Evolutionary conservation across 2,113 vertebrate species (phyloP).

Genomic region (Mola mola): DNA sequence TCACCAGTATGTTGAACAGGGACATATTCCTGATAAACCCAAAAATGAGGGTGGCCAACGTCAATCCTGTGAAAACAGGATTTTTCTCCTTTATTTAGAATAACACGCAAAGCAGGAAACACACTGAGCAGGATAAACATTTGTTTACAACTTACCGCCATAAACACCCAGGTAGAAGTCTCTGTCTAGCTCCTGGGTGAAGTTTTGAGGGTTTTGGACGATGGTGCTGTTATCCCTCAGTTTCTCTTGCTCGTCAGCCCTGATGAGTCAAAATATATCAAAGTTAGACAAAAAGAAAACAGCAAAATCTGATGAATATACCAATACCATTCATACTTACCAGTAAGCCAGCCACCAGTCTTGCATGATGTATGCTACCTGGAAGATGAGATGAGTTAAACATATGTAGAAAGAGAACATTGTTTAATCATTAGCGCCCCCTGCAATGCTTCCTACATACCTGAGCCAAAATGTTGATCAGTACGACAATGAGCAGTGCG

Average conservation of each 20-base stretch:
- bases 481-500: constrained; percentile 77
- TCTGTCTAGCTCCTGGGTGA: constrained; percentile 75
- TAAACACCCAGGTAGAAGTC: constrained; percentile 90
- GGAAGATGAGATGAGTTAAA: background rate
- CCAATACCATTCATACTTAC: constrained; percentile 76
- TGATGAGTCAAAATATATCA: constrained; percentile 19
- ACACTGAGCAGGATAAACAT: background rate
- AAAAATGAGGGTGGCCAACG: constrained; percentile 82
- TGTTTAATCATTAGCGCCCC: background rate
- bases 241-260: constrained; percentile 76
- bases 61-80: constrained; percentile 81
- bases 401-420: no score
- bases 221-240: constrained; percentile 23
- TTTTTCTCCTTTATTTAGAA: background rate
- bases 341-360: constrained; percentile 98
- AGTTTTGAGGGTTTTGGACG: constrained; percentile 24
- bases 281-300: background rate
- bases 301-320: no score
- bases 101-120: background rate
- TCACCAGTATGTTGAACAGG: constrained; percentile 86
- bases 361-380: constrained; percentile 89
- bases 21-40: constrained; percentile 84
- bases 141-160: constrained; percentile 81
- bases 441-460: constrained; percentile 64
- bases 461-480: constrained; percentile 87